These are phyloP conservation scores for Rhineura floridana DNA, from an alignment of 2,113 vertebrate species.

Conservation along the genomic window DNA sequence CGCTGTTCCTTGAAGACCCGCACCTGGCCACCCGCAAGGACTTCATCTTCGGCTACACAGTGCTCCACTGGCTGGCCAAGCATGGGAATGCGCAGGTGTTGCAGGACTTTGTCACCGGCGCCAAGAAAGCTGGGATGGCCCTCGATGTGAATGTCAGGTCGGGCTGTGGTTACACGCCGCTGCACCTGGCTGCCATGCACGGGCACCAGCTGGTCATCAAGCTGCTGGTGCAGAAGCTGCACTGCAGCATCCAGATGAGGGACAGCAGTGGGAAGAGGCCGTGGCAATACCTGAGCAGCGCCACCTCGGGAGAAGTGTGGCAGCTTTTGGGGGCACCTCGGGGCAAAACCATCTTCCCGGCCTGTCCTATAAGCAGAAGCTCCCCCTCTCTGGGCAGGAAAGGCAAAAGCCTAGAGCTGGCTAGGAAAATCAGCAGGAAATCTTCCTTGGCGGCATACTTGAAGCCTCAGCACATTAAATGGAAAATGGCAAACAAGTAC, in stretches of 20 bases:
- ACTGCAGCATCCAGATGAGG: conserved; percentile 80
- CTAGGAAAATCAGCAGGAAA: conserved; percentile 63
- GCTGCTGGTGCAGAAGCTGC: conserved; percentile 85
- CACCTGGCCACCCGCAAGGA: conserved; percentile 84
- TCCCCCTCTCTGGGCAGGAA: background rate
- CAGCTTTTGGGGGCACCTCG: conserved; percentile 84
- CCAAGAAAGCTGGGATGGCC: conserved; percentile 70
- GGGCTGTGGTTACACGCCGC: conserved; percentile 86
- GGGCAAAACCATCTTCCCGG: conserved; percentile 74
- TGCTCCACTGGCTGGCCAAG: conserved; percentile 95
- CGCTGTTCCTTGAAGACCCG: conserved; percentile 84
- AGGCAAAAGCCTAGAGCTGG: conserved; percentile 49
- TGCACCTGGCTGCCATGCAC: conserved; percentile 92
- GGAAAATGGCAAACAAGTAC: conserved; percentile 57
- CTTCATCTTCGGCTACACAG: conserved; percentile 91
- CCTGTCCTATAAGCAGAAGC: conserved; percentile 55
- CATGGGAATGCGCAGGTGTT: conserved; percentile 86
- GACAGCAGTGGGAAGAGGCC: conserved; percentile 87
- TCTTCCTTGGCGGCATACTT: conserved; percentile 73
- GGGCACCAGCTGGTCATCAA: conserved; percentile 83
- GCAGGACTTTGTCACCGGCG: conserved; percentile 82
- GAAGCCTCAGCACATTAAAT: conserved; percentile 63
- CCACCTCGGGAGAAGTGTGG: conserved; percentile 78
- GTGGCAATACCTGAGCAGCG: conserved; percentile 87
- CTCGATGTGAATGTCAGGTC: conserved; percentile 83